These are phyloP conservation scores for Eira barbara DNA, from an alignment of 2,113 vertebrate genomes.

Conservation along the genomic window DNA sequence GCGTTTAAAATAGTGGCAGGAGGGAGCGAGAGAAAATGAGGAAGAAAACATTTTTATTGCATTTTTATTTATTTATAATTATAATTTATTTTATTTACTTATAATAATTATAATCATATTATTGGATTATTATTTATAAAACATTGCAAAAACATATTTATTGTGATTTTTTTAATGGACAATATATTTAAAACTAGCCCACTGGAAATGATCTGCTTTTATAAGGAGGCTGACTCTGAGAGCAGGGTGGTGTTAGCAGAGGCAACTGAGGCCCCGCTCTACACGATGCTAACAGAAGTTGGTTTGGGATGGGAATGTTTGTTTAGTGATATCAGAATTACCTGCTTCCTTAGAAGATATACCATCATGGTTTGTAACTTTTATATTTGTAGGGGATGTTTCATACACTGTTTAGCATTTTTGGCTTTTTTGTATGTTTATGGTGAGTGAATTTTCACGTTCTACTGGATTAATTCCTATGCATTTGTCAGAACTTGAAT, in stretches of 20 bases:
- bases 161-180: not conserved
- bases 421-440: not conserved
- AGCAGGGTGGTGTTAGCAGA: not conserved
- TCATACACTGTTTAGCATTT: not conserved
- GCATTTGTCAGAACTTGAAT: constrained; percentile 13
- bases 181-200: not conserved
- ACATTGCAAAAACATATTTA: not conserved
- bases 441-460: constrained; percentile 8
- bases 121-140: not conserved
- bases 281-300: not conserved
- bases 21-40: not conserved
- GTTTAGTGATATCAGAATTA: not conserved
- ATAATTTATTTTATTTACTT: too few relatives aligned
- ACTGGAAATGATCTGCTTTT: not conserved
- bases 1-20: not conserved
- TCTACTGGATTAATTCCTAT: constrained; percentile 6
- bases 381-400: not conserved
- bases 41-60: not conserved
- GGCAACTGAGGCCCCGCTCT: not conserved
- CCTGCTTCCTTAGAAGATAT: not conserved
- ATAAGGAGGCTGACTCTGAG: not conserved
- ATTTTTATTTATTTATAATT: too few relatives aligned
- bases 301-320: not conserved
- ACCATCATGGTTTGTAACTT: not conserved
- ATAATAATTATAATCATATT: too few relatives aligned